Evolutionary conservation across 2,888 invertebrate genomes (phyloP).

Genomic region (Chalcis sispes): DNA sequence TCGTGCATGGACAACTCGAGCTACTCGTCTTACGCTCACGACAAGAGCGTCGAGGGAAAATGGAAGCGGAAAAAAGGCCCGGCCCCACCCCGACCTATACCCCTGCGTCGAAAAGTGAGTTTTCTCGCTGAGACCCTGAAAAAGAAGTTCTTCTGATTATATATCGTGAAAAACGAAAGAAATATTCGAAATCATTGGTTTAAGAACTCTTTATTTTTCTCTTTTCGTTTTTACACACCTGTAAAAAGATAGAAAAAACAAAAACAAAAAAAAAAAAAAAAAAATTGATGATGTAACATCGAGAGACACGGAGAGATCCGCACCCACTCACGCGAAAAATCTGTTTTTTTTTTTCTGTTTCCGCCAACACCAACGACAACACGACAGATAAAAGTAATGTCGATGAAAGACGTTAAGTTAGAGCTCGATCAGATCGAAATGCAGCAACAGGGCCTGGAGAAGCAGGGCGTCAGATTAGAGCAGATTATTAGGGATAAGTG

Average conservation of each 20-base stretch:
- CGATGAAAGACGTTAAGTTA: slow-evolving; percentile 78
- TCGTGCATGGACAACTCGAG: slow-evolving; percentile 40
- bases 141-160: slow-evolving; percentile 48
- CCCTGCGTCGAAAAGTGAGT: slow-evolving; percentile 81
- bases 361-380: no score
- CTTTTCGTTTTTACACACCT: no score
- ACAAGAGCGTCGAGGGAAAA: slow-evolving; percentile 82
- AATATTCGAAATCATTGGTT: no score
- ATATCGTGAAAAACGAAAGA: no score
- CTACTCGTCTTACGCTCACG: slow-evolving; percentile 67
- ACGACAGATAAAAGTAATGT: slow-evolving; percentile 77
- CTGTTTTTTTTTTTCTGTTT: slow-evolving; percentile 21
- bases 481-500: slow-evolving; percentile 91
- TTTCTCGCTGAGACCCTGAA: slow-evolving; percentile 52
- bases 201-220: no score
- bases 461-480: slow-evolving; percentile 93
- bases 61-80: slow-evolving; percentile 89
- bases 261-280: no score
- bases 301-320: no score
- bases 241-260: no score
- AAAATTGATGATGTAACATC: not conserved
- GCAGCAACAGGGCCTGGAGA: slow-evolving; percentile 91
- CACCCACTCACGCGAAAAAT: not conserved
- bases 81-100: slow-evolving; percentile 86
- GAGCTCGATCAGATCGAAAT: slow-evolving; percentile 90